These are phyloP conservation scores for Sebastes vulpes DNA, from an alignment of 2,797 vertebrate species.

Conservation along the genomic window DNA sequence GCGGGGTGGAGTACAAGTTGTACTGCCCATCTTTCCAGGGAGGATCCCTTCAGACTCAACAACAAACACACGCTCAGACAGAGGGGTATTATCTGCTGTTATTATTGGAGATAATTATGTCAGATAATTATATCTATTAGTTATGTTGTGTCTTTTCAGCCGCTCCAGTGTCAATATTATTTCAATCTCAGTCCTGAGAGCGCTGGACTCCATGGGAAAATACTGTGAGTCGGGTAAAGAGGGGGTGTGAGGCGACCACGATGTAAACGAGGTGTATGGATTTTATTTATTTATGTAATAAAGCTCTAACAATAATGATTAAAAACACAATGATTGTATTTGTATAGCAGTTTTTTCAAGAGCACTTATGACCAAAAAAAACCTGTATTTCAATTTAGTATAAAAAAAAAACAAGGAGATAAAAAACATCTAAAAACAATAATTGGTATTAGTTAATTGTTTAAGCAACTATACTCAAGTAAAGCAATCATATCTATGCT, in stretches of 20 bases:
- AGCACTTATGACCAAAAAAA: background rate
- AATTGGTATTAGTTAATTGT: background rate
- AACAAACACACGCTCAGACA: conserved; percentile 69
- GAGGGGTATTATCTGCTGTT: conserved; percentile 72
- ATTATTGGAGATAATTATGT: conserved; percentile 74
- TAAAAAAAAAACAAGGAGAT: background rate
- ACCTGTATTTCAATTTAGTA: background rate
- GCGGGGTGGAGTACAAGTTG: background rate
- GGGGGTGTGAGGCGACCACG: background rate
- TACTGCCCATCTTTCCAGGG: conserved; percentile 67
- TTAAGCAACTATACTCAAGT: no score
- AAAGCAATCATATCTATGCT: background rate
- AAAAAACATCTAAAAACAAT: background rate
- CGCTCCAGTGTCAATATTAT: conserved; percentile 79
- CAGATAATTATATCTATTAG: conserved; percentile 79
- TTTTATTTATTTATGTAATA: conserved; percentile 2
- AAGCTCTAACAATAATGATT: conserved; percentile 1
- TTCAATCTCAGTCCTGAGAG: conserved; percentile 55
- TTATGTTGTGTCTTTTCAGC: conserved; percentile 54
- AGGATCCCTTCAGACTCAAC: conserved; percentile 67
- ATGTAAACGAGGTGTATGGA: background rate
- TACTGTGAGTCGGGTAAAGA: conserved; percentile 9
- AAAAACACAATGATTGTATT: background rate
- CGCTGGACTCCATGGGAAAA: conserved; percentile 47
- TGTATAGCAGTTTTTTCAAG: background rate